phyloP scores from a whole-genome alignment of 2,797 vertebrate species.

The Falco rusticolus region DNA sequence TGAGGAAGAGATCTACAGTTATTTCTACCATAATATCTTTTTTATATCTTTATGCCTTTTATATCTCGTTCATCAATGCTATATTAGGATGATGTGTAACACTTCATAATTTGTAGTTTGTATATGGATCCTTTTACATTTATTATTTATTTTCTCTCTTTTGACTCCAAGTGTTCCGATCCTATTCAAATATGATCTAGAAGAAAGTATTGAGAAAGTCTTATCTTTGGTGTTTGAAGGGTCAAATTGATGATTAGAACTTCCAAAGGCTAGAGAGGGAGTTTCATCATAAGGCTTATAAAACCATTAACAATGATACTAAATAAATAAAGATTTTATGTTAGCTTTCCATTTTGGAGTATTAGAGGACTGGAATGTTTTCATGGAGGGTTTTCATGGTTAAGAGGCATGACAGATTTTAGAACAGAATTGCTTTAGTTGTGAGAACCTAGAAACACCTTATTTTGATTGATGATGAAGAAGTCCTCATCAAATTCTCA shows the following conservation, averaged over 20 bases:
- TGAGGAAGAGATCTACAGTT: not conserved
- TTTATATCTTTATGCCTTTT: not conserved
- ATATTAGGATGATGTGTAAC: not conserved
- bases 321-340: not conserved
- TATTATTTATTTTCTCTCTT: not conserved
- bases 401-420: not conserved
- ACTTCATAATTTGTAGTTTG: not conserved
- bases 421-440: not conserved
- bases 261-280: not conserved
- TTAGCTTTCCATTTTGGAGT: not conserved
- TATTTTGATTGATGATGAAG: not conserved
- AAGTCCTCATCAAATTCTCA: not conserved
- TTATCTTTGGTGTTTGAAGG: not conserved
- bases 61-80: not conserved
- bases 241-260: not conserved
- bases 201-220: not conserved
- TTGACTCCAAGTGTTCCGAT: not conserved
- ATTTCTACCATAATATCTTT: not conserved
- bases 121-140: not conserved
- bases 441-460: not conserved
- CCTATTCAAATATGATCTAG: not conserved
- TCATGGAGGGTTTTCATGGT: not conserved
- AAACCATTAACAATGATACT: not conserved
- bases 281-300: not conserved
- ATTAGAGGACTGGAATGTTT: not conserved